Conservation (phyloP, 2,888 invertebrate species). For the Temnothorax ravouxi region DNA sequence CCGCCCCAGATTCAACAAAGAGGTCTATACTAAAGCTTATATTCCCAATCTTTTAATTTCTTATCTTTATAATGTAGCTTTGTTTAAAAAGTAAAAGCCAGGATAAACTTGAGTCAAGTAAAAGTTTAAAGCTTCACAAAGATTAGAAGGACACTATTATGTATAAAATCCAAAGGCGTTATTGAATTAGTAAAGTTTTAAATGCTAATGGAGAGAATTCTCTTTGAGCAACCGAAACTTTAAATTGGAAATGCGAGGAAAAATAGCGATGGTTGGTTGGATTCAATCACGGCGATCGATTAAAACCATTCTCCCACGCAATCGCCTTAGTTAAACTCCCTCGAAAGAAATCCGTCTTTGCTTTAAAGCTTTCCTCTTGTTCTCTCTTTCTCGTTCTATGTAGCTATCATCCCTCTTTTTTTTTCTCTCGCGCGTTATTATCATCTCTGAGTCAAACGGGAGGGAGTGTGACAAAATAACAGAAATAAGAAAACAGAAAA, state of each 20-base stretch:
- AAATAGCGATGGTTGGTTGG: constrained; percentile 17
- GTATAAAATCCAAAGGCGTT: background rate
- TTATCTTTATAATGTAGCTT: background rate
- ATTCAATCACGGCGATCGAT: constrained; percentile 48
- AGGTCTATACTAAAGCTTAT: background rate
- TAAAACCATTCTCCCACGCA: constrained; percentile 35
- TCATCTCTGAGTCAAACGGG: constrained; percentile 9
- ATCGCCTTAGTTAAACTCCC: constrained; percentile 41
- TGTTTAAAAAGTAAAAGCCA: background rate
- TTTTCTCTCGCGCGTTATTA: background rate
- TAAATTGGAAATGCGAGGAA: constrained; percentile 36
- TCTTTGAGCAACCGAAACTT: constrained; percentile 18
- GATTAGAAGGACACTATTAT: background rate
- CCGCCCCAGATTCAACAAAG: background rate
- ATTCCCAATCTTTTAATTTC: background rate
- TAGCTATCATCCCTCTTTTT: background rate
- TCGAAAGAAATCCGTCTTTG: constrained; percentile 44
- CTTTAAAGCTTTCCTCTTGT: constrained; percentile 21
- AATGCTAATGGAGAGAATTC: background rate
- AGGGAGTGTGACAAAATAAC: constrained; percentile 40
- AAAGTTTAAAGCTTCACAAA: background rate
- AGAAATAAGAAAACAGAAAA: constrained; percentile 34
- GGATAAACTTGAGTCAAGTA: background rate
- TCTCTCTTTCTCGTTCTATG: background rate
- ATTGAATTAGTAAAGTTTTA: constrained; percentile 28